Evolutionary conservation across 2,113 vertebrate species (phyloP).

Genomic region (Nyctibius bracteatus): DNA sequence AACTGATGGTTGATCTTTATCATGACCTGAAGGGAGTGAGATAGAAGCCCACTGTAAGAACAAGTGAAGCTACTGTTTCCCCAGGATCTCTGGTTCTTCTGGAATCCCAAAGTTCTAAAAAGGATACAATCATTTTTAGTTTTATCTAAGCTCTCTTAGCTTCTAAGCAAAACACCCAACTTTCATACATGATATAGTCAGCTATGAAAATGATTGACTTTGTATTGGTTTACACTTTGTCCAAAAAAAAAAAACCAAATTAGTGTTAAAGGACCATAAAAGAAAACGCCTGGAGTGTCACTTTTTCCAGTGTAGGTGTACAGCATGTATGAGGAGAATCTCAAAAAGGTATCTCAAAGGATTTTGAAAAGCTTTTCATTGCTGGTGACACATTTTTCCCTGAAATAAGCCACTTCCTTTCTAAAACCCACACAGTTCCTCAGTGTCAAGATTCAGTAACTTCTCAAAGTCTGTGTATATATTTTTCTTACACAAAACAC

Average conservation of each 20-base stretch:
- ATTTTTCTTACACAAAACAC: slow-evolving; percentile 53
- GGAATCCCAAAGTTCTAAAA: background rate
- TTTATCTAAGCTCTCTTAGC: background rate
- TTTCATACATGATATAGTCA: background rate
- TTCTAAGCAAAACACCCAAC: background rate
- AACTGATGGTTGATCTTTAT: background rate
- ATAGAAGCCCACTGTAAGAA: background rate
- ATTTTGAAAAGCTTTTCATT: slow-evolving; percentile 65
- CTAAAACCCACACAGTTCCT: slow-evolving; percentile 76
- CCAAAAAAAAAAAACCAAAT: slow-evolving; percentile 4
- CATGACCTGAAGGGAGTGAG: background rate
- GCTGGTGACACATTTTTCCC: slow-evolving; percentile 78
- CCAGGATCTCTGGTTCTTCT: background rate
- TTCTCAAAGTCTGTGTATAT: slow-evolving; percentile 15
- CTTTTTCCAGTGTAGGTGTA: slow-evolving; percentile 95
- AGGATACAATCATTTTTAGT: background rate
- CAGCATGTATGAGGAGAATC: slow-evolving; percentile 63
- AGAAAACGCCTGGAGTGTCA: slow-evolving; percentile 77
- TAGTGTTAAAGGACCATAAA: slow-evolving; percentile 5
- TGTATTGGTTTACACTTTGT: background rate
- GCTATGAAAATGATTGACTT: background rate
- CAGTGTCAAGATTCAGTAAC: slow-evolving; percentile 63
- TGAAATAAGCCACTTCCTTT: slow-evolving; percentile 86
- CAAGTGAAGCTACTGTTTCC: background rate
- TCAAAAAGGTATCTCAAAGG: slow-evolving; percentile 70